phyloP scores from a whole-genome alignment of 2,797 vertebrate species.

The Octomys mimax region DNA sequence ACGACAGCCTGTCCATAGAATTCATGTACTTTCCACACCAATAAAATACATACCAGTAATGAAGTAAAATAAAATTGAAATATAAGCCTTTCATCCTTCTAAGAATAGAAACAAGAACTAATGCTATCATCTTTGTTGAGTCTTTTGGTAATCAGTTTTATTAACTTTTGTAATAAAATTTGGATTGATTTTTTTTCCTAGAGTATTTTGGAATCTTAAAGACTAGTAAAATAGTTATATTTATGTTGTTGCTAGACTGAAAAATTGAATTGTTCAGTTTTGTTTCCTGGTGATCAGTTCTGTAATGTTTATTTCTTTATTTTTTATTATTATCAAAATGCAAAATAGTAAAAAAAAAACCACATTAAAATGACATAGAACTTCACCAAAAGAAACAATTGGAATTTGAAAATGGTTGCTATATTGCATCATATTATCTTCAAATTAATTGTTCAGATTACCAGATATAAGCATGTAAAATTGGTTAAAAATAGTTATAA shows the following conservation, averaged over 20 bases:
- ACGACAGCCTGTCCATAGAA: not conserved
- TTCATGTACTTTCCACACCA: conserved; percentile 22
- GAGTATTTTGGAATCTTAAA: conserved; percentile 2
- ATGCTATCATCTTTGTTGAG: not conserved
- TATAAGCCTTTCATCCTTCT: not conserved
- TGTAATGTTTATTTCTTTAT: not conserved
- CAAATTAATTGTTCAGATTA: too few relatives aligned
- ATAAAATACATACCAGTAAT: not conserved
- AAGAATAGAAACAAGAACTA: conserved; percentile 9
- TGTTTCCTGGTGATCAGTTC: not conserved
- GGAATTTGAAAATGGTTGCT: too few relatives aligned
- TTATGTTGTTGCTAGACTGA: conserved; percentile 1
- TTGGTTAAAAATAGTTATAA: too few relatives aligned
- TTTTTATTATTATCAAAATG: too few relatives aligned
- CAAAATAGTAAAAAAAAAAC: too few relatives aligned
- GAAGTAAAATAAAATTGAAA: not conserved
- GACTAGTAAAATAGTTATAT: not conserved
- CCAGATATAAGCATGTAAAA: too few relatives aligned
- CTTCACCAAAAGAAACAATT: too few relatives aligned
- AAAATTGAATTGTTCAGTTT: conserved; percentile 13
- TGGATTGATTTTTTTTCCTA: conserved; percentile 25
- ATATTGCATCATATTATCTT: too few relatives aligned
- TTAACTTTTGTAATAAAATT: conserved; percentile 28
- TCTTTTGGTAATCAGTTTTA: conserved; percentile 40
- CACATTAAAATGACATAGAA: too few relatives aligned